A percentile compares a stretch with the other conserved stretches of the same genome.
Conservation (phyloP, 2,797 vertebrate species). For the Neomorphus geoffroyi region DNA sequence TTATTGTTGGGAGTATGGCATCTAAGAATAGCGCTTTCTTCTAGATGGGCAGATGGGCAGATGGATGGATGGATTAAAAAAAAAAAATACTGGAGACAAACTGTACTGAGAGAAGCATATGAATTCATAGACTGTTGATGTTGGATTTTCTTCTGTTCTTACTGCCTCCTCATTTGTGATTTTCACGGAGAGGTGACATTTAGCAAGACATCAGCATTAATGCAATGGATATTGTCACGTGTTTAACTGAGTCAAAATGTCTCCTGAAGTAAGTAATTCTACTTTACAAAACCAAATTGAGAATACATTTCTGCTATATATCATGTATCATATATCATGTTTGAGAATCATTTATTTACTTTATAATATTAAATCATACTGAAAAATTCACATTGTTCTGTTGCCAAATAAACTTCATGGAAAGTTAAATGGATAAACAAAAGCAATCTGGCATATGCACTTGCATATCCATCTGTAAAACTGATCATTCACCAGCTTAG, state of each 20-base stretch:
- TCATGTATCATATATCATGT: background rate
- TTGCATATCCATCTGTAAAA: background rate
- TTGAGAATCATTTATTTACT: background rate
- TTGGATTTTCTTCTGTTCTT: slow-evolving; percentile 2
- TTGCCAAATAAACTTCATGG: background rate
- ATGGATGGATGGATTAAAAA: background rate
- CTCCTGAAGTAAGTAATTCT: background rate
- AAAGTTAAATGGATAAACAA: background rate
- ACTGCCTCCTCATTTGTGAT: background rate
- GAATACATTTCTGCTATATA: background rate
- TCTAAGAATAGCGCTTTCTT: background rate
- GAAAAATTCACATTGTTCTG: background rate
- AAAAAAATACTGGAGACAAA: background rate
- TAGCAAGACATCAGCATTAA: background rate
- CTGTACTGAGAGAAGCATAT: background rate
- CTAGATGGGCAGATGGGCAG: background rate
- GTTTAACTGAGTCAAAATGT: slow-evolving; percentile 4
- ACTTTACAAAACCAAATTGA: background rate
- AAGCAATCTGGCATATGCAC: background rate
- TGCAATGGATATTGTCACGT: background rate
- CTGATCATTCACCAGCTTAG: background rate
- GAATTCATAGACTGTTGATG: background rate
- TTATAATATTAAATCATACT: background rate
- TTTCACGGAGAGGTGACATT: slow-evolving; percentile 15
- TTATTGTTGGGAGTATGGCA: background rate